phyloP scores from a whole-genome alignment of 2,797 vertebrate genomes.

The Lophius americanus region DNA sequence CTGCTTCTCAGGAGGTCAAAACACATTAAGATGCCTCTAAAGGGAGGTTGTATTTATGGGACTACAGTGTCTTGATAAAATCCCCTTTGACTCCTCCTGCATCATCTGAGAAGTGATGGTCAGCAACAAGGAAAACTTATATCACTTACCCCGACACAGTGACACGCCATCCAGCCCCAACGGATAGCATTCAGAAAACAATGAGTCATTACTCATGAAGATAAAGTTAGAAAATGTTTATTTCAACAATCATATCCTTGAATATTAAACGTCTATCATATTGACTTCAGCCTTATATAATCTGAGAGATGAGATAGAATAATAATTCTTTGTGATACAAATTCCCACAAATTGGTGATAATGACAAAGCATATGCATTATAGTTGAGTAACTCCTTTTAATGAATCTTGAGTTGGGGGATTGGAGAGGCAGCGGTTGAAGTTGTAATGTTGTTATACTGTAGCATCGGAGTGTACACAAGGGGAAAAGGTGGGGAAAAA shows the following conservation, averaged over 20 bases:
- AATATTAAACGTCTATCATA: not conserved
- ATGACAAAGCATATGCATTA: slow-evolving; percentile 7
- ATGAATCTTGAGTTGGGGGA: slow-evolving; percentile 19
- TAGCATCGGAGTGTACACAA: too few species aligned
- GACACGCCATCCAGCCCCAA: slow-evolving; percentile 32
- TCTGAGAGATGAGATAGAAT: not conserved
- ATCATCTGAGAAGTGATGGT: slow-evolving; percentile 44
- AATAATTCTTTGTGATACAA: not conserved
- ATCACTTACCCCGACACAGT: slow-evolving; percentile 37
- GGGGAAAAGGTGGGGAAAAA: too few species aligned
- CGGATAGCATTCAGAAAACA: slow-evolving; percentile 33
- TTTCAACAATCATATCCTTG: slow-evolving; percentile 2
- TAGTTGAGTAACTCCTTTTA: slow-evolving; percentile 29
- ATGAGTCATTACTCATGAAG: slow-evolving; percentile 52
- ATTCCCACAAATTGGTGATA: slow-evolving; percentile 8
- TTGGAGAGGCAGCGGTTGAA: not conserved
- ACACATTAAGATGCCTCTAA: slow-evolving; percentile 43
- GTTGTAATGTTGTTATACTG: slow-evolving; percentile 18
- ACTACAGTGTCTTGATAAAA: slow-evolving; percentile 39
- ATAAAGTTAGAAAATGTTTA: slow-evolving; percentile 24
- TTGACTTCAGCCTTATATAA: slow-evolving; percentile 6
- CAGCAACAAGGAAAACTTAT: slow-evolving; percentile 34
- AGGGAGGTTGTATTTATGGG: slow-evolving; percentile 31
- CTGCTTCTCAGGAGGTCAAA: slow-evolving; percentile 38
- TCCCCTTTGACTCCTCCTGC: slow-evolving; percentile 19